These are phyloP conservation scores for Coregonus clupeaformis DNA, from an alignment of 2,113 vertebrate species.

Conservation along the genomic window DNA sequence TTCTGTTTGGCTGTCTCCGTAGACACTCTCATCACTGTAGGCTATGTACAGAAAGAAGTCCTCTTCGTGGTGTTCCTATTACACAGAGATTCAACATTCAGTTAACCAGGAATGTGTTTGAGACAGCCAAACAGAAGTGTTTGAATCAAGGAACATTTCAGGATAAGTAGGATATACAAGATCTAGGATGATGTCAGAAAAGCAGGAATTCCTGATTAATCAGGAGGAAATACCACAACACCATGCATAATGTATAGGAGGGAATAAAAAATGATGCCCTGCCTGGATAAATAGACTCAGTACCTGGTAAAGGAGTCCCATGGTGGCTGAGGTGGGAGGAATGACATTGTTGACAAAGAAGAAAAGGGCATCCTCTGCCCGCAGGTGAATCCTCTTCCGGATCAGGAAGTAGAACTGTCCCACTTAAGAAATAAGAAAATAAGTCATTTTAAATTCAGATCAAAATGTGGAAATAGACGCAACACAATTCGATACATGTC, in stretches of 20 bases:
- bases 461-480: background rate
- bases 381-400: conserved; percentile 91
- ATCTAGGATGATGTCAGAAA: too few species aligned
- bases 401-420: conserved; percentile 96
- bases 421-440: conserved; percentile 61
- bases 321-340: conserved; percentile 91
- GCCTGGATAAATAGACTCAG: background rate
- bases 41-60: conserved; percentile 96
- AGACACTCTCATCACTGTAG: conserved; percentile 94
- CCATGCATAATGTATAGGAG: background rate
- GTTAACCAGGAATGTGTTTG: background rate
- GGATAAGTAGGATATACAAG: background rate
- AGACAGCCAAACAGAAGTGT: too few species aligned
- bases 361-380: conserved; percentile 91
- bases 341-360: conserved; percentile 97
- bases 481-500: background rate
- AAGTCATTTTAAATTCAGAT: background rate
- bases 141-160: too few species aligned
- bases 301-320: conserved; percentile 94
- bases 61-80: conserved; percentile 90
- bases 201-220: too few species aligned
- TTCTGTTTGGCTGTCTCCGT: conserved; percentile 81
- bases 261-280: background rate
- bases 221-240: too few species aligned
- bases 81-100: background rate